Percentiles rank a stretch among this genome's conserved stretches.
Evolutionary conservation across 2,113 vertebrate species (phyloP).

Genomic region (Lanius collurio): DNA sequence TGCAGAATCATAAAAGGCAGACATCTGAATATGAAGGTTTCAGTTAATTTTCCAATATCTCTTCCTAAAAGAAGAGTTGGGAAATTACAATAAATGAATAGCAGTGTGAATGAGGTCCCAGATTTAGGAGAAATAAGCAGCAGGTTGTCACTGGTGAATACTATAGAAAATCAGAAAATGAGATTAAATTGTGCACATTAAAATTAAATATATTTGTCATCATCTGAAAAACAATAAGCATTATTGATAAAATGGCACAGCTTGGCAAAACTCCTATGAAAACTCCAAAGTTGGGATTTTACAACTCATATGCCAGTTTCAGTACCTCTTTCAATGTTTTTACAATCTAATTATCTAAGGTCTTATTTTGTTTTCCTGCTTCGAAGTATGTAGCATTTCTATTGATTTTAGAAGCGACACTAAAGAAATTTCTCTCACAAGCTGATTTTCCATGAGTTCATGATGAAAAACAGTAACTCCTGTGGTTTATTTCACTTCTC

Average conservation of each 20-base stretch:
- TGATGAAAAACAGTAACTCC: background rate
- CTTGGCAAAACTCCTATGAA: background rate
- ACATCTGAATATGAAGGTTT: background rate
- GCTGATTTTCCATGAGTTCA: background rate
- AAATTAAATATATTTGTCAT: background rate
- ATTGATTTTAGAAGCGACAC: background rate
- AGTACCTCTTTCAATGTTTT: background rate
- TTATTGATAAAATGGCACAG: background rate
- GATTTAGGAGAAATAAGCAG: background rate
- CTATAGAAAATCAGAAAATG: background rate
- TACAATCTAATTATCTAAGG: background rate
- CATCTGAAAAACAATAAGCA: background rate
- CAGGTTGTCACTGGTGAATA: background rate
- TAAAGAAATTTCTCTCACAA: background rate
- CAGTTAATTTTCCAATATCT: background rate
- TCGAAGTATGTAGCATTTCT: background rate
- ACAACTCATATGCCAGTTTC: background rate
- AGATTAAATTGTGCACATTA: background rate
- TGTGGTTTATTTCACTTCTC: background rate
- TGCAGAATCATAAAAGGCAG: background rate
- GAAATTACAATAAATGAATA: background rate
- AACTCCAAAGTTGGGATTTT: background rate
- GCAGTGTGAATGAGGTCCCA: rapidly evolving
- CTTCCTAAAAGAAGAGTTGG: background rate
- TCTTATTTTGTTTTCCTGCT: background rate